Evolutionary conservation across 2,888 invertebrate species (phyloP).

Genomic region (Zaprionus obscuricornis): DNA sequence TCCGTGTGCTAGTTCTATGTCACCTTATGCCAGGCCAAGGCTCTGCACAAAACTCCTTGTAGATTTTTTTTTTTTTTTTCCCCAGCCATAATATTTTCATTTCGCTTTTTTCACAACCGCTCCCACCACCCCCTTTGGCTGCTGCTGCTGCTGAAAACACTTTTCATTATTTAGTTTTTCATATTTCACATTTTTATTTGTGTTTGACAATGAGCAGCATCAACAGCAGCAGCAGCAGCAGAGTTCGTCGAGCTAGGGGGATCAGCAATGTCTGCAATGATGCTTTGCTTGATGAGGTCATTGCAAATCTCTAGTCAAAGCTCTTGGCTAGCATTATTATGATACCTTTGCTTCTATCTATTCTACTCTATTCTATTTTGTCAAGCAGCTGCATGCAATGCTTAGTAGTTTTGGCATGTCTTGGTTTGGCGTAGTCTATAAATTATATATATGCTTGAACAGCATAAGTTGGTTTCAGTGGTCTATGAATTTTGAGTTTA

Average conservation of each 20-base stretch:
- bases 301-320: constrained; percentile 36
- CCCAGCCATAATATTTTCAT: constrained; percentile 71
- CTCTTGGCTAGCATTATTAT: too few relatives aligned
- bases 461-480: too few relatives aligned
- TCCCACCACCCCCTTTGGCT: constrained; percentile 35
- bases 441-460: too few relatives aligned
- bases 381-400: too few relatives aligned
- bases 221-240: not conserved
- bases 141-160: constrained; percentile 53
- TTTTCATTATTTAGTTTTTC: constrained; percentile 74
- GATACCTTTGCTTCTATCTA: not conserved
- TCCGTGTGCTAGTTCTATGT: constrained; percentile 38
- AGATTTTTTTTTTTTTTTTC: constrained; percentile 42
- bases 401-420: too few relatives aligned
- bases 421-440: too few relatives aligned
- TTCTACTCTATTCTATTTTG: too few relatives aligned
- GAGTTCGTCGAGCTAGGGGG: too few relatives aligned
- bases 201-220: constrained; percentile 14
- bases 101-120: too few relatives aligned
- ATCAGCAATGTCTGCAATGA: not conserved
- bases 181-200: constrained; percentile 72
- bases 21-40: constrained; percentile 33
- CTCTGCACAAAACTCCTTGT: constrained; percentile 12
- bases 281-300: constrained; percentile 43
- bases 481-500: too few relatives aligned